Percentiles rank a stretch among this genome's conserved stretches.
Evolutionary conservation across 1,140 invertebrate genomes (phyloP).

Genomic region (Onthophagus taurus): DNA sequence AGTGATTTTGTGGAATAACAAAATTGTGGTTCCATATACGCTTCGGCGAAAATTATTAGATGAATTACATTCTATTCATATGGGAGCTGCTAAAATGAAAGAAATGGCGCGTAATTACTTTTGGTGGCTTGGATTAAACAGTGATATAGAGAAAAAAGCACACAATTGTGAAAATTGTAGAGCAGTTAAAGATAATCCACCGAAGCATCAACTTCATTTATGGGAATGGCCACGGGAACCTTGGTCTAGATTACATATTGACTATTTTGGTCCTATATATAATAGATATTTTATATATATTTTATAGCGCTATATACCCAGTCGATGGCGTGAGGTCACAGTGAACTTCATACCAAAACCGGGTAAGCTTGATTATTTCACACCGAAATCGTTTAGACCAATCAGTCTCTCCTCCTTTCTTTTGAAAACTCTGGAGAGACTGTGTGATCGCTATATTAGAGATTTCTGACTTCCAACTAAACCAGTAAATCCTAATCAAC

Average conservation of each 20-base stretch:
- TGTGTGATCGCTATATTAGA: no score
- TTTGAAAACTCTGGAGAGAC: no score
- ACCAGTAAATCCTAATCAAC: no score
- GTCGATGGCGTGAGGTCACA: no score
- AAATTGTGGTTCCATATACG: conserved; percentile 24
- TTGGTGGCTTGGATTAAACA: conserved; percentile 22
- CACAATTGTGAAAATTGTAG: conserved; percentile 16
- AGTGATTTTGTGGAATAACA: conserved; percentile 29
- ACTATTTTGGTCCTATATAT: conserved; percentile 37
- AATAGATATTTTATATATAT: no score
- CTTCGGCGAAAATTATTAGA: conserved; percentile 22
- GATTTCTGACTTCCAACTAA: no score
- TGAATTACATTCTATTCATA: conserved; percentile 29
- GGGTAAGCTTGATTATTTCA: no score
- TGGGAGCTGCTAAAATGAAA: conserved; percentile 30
- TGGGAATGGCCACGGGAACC: conserved; percentile 25
- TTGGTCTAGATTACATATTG: conserved; percentile 40
- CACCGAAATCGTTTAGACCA: no score
- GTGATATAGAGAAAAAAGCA: conserved; percentile 17
- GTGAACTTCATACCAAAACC: no score
- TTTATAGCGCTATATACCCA: no score
- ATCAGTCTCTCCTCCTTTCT: no score
- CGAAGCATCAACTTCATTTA: conserved; percentile 2
- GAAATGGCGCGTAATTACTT: conserved; percentile 26
- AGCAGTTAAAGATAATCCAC: neutral